Evolutionary conservation across 2,797 vertebrate species (phyloP).

Genomic region (Artibeus jamaicensis): DNA sequence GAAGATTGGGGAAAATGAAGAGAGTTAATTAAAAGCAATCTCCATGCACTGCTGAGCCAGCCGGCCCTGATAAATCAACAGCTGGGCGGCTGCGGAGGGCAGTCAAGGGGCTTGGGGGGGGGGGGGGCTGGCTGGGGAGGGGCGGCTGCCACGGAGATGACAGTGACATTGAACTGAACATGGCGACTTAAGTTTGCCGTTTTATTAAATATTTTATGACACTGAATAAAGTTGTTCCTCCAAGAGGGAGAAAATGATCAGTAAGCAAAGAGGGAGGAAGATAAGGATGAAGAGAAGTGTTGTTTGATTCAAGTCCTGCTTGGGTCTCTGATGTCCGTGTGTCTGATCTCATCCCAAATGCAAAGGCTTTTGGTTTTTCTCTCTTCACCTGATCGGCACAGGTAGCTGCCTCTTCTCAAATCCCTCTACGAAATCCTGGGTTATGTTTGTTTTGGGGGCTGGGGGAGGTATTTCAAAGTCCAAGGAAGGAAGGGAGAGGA

Average conservation of each 20-base stretch:
- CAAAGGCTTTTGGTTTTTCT: not conserved
- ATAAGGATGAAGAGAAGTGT: not conserved
- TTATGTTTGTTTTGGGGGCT: not conserved
- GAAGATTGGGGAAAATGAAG: conserved; percentile 85
- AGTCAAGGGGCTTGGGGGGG: conserved; percentile 56
- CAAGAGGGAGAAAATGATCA: not conserved
- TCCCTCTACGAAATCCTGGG: not conserved
- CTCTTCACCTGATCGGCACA: not conserved
- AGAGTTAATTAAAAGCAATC: conserved; percentile 88
- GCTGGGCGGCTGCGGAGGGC: conserved; percentile 79
- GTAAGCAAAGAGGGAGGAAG: not conserved
- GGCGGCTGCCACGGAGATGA: not conserved
- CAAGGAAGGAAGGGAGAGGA: not conserved
- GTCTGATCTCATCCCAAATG: not conserved
- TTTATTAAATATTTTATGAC: conserved; percentile 61
- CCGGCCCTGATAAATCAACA: conserved; percentile 84
- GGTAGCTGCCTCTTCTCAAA: not conserved
- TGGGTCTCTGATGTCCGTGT: not conserved
- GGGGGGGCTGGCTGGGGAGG: not conserved
- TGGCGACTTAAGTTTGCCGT: conserved; percentile 57
- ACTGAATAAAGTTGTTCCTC: conserved; percentile 61
- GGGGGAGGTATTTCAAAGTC: not conserved
- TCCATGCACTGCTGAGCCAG: conserved; percentile 83
- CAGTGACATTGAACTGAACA: conserved; percentile 7
- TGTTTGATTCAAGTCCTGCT: not conserved